Evolutionary conservation across 2,113 vertebrate genomes (phyloP), one percentile per base, ranked within the genome.

Genomic region (Agapornis roseicollis): DNA sequence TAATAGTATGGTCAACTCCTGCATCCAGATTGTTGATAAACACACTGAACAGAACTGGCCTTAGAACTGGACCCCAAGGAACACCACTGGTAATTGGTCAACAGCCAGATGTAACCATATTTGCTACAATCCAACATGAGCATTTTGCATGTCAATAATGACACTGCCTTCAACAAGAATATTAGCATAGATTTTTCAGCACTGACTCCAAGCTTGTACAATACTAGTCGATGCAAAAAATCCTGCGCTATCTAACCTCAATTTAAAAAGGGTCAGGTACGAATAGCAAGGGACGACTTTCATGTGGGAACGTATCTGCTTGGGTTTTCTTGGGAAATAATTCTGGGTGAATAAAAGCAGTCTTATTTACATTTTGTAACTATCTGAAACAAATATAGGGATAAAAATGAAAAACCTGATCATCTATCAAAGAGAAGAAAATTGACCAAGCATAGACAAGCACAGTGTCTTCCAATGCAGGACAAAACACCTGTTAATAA

Each of bases 31-130:
- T 4, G 4, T 4, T 25, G 8, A 42, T 24, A 50, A 22, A 19
- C 7, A 8, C 1, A 6, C 0, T 2, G 17, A 61, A 28, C 9
- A 66, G 27, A 18, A 10, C 41, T 35, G 15, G 9, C 9, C 24
- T 35, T 33, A 27, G 41, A 74, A 37, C 2, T 15, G 29, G 50
- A 18, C 37, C 23, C 46, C 12, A 11, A 31, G 29, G 46, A 76
- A 5, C 14, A 56, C 1, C 1, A 1, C 41, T 37, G 61, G 18
- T n/a, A 12, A 37, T 12, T 1, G 3, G 4, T n/a, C 23, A 1
- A 46, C 39, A 79, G 85, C 6, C 61, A 76, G 39, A 27, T 53
- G n/a, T 11, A 55, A 25, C 17, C 16, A 33, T 49, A 18, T 37
- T 33, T 13, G 5, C 28, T 27, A 2, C 11, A 72, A 44, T 2